A percentile compares a stretch with the other conserved stretches of the same genome.
These are phyloP conservation scores for Plectrocnemia conspersa DNA, from an alignment of 1,140 invertebrate species.

Conservation along the genomic window DNA sequence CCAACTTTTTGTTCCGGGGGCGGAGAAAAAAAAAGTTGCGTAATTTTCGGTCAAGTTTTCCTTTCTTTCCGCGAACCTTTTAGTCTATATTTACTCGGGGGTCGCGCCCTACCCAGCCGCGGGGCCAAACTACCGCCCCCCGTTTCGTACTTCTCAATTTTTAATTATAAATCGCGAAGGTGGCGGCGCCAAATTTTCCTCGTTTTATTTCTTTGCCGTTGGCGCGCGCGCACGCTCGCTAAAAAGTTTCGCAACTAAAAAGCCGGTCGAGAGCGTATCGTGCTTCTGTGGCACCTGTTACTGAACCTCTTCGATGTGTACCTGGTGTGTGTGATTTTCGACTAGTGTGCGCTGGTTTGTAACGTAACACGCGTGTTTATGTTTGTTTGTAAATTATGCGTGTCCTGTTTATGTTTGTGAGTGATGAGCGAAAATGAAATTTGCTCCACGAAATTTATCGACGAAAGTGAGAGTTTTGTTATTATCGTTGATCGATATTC, in stretches of 20 bases:
- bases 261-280: too few species aligned
- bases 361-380: background rate
- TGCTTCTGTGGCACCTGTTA: too few species aligned
- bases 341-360: background rate
- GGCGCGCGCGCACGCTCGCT: background rate
- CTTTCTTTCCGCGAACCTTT: background rate
- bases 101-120: too few species aligned
- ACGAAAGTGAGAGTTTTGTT: too few species aligned
- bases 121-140: too few species aligned
- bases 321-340: too few species aligned
- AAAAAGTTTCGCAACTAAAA: too few species aligned
- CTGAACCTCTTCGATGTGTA: too few species aligned
- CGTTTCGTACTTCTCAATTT: slow-evolving; percentile 1
- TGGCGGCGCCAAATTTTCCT: background rate
- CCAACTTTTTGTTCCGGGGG: background rate
- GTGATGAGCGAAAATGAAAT: too few species aligned
- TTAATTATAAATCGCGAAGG: slow-evolving; percentile 5
- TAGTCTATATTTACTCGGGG: slow-evolving; percentile 6
- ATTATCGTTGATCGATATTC: too few species aligned
- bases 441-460: too few species aligned
- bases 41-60: slow-evolving; percentile 9
- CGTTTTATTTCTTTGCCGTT: background rate
- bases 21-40: slow-evolving; percentile 9
- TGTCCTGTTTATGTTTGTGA: background rate
- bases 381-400: background rate